Evolutionary conservation across 2,113 vertebrate genomes (phyloP), one percentile per base, ranked within the genome.

Genomic region (Colinus virginianus): DNA sequence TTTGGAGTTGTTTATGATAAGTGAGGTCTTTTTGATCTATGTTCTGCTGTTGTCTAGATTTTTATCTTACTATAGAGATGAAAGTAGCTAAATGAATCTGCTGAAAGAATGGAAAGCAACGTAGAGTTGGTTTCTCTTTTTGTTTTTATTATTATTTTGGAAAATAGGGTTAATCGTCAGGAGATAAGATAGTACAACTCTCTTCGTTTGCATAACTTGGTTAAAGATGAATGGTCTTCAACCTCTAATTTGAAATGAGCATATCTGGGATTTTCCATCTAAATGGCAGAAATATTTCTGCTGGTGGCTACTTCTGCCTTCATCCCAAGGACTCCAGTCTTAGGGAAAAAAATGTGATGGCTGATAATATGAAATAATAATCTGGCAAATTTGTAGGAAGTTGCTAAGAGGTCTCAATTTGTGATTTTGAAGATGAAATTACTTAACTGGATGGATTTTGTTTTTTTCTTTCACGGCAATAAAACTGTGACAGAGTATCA

Each of bases 1-100:
- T 76, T 90, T 90, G 46, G 42, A 88, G 14, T 55, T 94, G 15
- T 70, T 94, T 87, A 40, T 83, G 86, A 77, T 18, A 69, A 48
- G 58, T 36, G 76, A 89, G 80, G 36, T 46, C 11, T 78, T 89
- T 96, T 93, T 91, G 42, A 91, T 93, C 23, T 84, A 2, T 81
- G 48, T 83, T 90, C 61, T 85, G 25, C 46, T 90, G 38, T 79
- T 94, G 67, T 62, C 34, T 90, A 55, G 83, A 90, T 89, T 91
- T 90, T 91, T 75, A 70, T 89, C 76, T 51, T 90, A 45, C 9
- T 40, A 34, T 49, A 49, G 63, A 87, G 79, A 83, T 90, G 30
- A 86, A 87, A 88, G 76, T 75, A 71, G 7, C 30, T 82, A 74
- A 87, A 84, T 61, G 32, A 78, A 69, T 91, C 48, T 84, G 7